These are phyloP conservation scores for Neotoxoptera formosana DNA, from an alignment of 1,140 invertebrate genomes.

Conservation along the genomic window DNA sequence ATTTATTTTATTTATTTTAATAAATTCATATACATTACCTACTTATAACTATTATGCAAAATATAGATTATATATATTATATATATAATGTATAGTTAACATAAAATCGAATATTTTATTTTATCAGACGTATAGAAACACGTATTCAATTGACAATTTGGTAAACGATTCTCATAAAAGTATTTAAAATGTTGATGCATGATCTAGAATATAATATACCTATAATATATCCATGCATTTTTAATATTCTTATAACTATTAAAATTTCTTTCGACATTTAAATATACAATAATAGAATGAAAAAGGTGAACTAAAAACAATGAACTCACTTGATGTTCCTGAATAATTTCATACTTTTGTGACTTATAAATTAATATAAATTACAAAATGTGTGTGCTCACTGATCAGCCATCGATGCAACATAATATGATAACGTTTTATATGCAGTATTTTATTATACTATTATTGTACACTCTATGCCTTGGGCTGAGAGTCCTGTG, in stretches of 20 bases:
- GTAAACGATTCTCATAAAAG: not conserved
- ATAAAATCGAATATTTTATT: not conserved
- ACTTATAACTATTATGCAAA: not conserved
- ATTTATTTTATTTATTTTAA: not conserved
- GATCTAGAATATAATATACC: no score
- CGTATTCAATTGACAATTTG: not conserved
- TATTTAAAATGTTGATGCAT: not conserved
- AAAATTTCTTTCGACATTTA: no score
- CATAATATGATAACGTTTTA: no score
- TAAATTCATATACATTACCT: not conserved
- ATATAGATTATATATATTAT: not conserved
- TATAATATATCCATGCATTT: no score
- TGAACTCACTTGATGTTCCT: not conserved
- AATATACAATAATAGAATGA: no score
- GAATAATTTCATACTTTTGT: not conserved
- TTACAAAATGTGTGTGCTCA: not conserved
- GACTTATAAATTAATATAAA: not conserved
- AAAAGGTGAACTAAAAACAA: not conserved
- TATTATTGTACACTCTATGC: no score
- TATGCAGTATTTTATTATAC: no score
- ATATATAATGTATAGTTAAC: not conserved
- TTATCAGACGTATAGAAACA: not conserved
- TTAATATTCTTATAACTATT: no score
- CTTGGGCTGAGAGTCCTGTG: no score
- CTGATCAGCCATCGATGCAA: no score